phyloP scores from a whole-genome alignment of 2,113 vertebrate species.

The Lycaon pictus region DNA sequence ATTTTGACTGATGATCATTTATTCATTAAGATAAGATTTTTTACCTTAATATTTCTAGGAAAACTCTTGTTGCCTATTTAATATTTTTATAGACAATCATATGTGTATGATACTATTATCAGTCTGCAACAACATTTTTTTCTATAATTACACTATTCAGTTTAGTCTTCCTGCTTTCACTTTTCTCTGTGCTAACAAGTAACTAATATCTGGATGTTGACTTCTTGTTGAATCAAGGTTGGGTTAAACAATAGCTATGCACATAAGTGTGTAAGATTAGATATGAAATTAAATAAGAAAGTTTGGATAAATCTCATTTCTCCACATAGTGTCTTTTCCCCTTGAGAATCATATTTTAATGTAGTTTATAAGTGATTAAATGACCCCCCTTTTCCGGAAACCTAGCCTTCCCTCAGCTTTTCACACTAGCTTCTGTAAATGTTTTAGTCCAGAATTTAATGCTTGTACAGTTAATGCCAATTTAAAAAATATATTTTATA shows the following conservation, averaged over 20 bases:
- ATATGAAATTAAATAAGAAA: slow-evolving; percentile 27
- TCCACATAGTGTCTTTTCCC: slow-evolving; percentile 16
- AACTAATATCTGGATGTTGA: slow-evolving; percentile 25
- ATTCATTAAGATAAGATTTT: slow-evolving; percentile 43
- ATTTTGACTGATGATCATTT: slow-evolving; percentile 32
- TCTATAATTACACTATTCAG: slow-evolving; percentile 36
- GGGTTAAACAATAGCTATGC: slow-evolving; percentile 31
- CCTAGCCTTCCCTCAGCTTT: slow-evolving; percentile 47
- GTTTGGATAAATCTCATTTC: slow-evolving; percentile 37
- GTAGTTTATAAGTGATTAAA: slow-evolving; percentile 44
- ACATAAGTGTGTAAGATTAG: background rate
- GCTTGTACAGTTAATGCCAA: slow-evolving; percentile 91
- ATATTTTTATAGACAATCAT: slow-evolving; percentile 50
- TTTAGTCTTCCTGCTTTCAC: slow-evolving; percentile 36
- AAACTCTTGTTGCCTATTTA: background rate
- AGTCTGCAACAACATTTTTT: slow-evolving; percentile 29
- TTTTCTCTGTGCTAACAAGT: slow-evolving; percentile 56
- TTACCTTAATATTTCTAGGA: slow-evolving; percentile 51
- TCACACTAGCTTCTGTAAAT: slow-evolving; percentile 85
- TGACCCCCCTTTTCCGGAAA: slow-evolving; percentile 45
- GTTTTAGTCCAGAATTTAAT: slow-evolving; percentile 85
- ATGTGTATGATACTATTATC: slow-evolving; percentile 43
- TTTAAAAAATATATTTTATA: slow-evolving; percentile 81
- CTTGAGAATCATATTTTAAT: slow-evolving; percentile 43
- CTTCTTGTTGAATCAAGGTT: slow-evolving; percentile 40